Conservation (phyloP, 1,140 invertebrate genomes). For the Oppia nitens region DNA sequence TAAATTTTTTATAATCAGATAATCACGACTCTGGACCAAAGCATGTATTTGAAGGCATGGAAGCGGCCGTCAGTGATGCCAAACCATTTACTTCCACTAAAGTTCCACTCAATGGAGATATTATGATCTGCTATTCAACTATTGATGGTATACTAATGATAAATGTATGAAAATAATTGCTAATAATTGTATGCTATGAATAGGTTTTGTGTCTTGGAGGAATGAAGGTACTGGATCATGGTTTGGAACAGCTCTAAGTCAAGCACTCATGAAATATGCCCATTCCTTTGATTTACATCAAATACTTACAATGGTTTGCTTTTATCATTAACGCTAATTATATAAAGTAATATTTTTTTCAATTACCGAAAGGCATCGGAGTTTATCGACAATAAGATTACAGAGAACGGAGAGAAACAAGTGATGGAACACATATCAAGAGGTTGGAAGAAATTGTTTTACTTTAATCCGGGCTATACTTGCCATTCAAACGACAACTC, state of each 20-base stretch:
- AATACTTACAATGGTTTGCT: constrained; percentile 29
- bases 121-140: neutral
- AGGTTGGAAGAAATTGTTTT: neutral
- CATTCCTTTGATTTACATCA: neutral
- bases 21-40: neutral
- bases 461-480: neutral
- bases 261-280: neutral
- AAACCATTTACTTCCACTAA: neutral
- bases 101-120: neutral
- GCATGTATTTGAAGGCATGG: neutral
- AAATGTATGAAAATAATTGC: too few species aligned
- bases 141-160: neutral
- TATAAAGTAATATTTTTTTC: neutral
- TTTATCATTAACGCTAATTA: neutral
- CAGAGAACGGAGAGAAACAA: neutral
- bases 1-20: neutral
- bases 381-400: neutral
- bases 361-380: neutral
- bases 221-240: constrained; percentile 1
- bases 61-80: neutral
- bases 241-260: neutral
- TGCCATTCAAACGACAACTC: too few species aligned
- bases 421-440: neutral
- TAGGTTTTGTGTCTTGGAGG: neutral
- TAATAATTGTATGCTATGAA: too few species aligned